A percentile compares a stretch with the other conserved stretches of the same genome.
Conservation (phyloP, 1,140 invertebrate genomes). For the Helicoverpa zea region DNA sequence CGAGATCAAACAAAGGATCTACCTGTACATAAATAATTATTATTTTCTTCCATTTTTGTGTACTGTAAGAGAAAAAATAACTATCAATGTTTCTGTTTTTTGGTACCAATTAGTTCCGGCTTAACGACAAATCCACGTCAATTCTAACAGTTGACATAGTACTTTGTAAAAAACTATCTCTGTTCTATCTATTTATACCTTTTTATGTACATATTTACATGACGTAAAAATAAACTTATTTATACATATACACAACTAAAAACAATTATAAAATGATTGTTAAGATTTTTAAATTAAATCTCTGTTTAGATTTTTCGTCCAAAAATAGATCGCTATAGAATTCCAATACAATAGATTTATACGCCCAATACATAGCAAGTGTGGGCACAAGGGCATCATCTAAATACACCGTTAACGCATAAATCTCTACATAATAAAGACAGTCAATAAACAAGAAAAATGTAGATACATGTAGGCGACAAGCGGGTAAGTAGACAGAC, state of each 20-base stretch:
- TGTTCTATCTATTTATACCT: too few species aligned
- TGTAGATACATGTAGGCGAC: conserved; percentile 2
- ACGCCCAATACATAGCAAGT: neutral
- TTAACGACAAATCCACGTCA: neutral
- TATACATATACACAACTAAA: too few species aligned
- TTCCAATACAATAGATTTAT: neutral
- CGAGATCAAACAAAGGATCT: neutral
- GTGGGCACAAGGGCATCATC: neutral
- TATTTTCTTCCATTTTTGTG: too few species aligned
- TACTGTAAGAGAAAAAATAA: too few species aligned
- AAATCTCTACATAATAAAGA: conserved; percentile 14
- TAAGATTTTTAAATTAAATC: too few species aligned
- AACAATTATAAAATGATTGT: too few species aligned
- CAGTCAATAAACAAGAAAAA: conserved; percentile 4
- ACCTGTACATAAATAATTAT: neutral
- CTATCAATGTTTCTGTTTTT: too few species aligned
- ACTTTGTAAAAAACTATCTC: too few species aligned
- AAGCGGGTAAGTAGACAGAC: neutral
- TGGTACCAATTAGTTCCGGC: too few species aligned
- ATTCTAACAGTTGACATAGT: neutral
- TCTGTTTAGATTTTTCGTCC: neutral
- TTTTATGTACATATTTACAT: too few species aligned
- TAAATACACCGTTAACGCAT: conserved; percentile 2
- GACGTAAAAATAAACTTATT: too few species aligned
- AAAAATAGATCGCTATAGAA: neutral